Conservation (phyloP, 2,888 invertebrate genomes). For the Ochropleura leucogaster region DNA sequence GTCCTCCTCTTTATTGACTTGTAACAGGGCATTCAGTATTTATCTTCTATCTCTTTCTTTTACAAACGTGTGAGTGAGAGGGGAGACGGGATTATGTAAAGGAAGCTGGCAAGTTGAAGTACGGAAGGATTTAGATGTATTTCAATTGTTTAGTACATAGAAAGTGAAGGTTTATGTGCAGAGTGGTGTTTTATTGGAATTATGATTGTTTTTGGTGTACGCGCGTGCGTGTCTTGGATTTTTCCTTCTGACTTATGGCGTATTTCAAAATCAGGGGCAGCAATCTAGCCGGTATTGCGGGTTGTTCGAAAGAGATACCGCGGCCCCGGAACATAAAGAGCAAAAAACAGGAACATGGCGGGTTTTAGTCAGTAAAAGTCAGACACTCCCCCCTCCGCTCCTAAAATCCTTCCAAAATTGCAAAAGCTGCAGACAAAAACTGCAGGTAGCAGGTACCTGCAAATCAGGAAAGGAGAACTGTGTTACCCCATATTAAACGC, state of each 20-base stretch:
- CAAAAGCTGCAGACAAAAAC: too few relatives aligned
- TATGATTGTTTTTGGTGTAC: not conserved
- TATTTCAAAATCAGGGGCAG: not conserved
- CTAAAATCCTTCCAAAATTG: too few relatives aligned
- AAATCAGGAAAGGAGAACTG: too few relatives aligned
- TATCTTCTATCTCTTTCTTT: slow-evolving; percentile 30
- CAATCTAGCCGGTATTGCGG: too few relatives aligned
- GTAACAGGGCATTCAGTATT: slow-evolving; percentile 59
- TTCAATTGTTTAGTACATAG: slow-evolving; percentile 35
- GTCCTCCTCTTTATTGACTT: slow-evolving; percentile 59
- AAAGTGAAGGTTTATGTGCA: slow-evolving; percentile 1
- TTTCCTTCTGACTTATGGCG: not conserved
- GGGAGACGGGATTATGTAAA: slow-evolving; percentile 49
- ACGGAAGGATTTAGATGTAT: slow-evolving; percentile 34
- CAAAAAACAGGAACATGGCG: too few relatives aligned
- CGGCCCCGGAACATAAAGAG: too few relatives aligned
- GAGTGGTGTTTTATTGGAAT: slow-evolving; percentile 1
- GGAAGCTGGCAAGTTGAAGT: slow-evolving; percentile 30
- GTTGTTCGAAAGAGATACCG: too few relatives aligned
- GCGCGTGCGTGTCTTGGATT: not conserved
- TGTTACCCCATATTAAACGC: too few relatives aligned
- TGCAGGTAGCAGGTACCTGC: too few relatives aligned
- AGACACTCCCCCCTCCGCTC: too few relatives aligned
- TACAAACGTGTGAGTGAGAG: slow-evolving; percentile 28
- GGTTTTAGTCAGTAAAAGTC: too few relatives aligned